Percentiles rank a stretch among this genome's conserved stretches.
phyloP scores from a whole-genome alignment of 2,888 invertebrate genomes.

The Gortyna flavago region DNA sequence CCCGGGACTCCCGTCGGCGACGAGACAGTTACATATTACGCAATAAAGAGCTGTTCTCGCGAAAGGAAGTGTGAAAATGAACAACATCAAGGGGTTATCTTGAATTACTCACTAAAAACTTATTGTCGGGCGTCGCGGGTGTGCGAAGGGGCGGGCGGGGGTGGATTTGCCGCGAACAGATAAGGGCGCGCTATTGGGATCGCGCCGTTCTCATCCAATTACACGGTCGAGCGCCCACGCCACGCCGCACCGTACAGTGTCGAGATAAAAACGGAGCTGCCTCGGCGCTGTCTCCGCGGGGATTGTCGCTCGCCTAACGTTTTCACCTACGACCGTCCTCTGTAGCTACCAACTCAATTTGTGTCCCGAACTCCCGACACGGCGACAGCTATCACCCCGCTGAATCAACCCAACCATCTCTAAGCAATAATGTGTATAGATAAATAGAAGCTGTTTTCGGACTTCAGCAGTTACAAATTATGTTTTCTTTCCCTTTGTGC shows the following conservation, averaged over 20 bases:
- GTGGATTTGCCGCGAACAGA: constrained; percentile 89
- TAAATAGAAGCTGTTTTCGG: constrained; percentile 28
- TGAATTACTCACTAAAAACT: constrained; percentile 90
- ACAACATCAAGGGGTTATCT: constrained; percentile 90
- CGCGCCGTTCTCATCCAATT: constrained; percentile 90
- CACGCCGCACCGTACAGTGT: constrained; percentile 86
- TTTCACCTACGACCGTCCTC: constrained; percentile 85
- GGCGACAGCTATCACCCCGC: constrained; percentile 63
- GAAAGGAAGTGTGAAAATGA: constrained; percentile 91
- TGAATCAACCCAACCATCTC: constrained; percentile 40
- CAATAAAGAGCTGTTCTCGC: constrained; percentile 90
- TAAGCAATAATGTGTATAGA: constrained; percentile 44
- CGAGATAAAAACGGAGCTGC: constrained; percentile 86
- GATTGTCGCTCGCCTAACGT: constrained; percentile 88
- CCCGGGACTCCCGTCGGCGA: constrained; percentile 87
- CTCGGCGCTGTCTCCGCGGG: constrained; percentile 86
- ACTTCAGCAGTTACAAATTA: constrained; percentile 3
- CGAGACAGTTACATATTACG: constrained; percentile 90
- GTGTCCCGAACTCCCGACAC: constrained; percentile 66
- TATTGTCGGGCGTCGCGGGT: constrained; percentile 83
- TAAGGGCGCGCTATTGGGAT: constrained; percentile 90
- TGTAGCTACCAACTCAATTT: constrained; percentile 74
- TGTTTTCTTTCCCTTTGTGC: constrained; percentile 9
- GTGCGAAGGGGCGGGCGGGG: constrained; percentile 73
- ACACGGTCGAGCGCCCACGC: constrained; percentile 89